Conservation (phyloP, 2,113 vertebrate species). For the Microcebus lehilahytsara region DNA sequence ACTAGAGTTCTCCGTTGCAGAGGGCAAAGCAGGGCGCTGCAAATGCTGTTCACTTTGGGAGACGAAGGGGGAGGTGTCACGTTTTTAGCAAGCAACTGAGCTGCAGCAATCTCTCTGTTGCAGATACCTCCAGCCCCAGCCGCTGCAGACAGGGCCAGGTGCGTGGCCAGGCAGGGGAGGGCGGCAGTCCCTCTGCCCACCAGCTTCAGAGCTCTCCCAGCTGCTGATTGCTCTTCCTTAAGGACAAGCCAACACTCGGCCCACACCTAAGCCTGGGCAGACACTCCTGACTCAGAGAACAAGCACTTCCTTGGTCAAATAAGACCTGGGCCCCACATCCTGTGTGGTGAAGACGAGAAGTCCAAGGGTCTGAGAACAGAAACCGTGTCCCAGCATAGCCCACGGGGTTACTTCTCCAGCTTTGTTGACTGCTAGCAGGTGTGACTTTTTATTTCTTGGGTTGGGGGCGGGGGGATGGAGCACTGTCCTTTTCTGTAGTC, state of each 20-base stretch:
- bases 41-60: background rate
- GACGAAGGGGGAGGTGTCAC: background rate
- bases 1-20: background rate
- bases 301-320: background rate
- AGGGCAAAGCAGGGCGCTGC: background rate
- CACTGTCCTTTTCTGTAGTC: background rate
- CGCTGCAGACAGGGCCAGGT: background rate
- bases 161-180: background rate
- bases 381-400: background rate
- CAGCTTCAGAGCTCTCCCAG: background rate
- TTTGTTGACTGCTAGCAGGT: too few species aligned
- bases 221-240: background rate
- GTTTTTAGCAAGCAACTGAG: background rate
- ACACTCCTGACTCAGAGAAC: background rate
- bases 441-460: background rate
- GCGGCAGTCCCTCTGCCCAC: background rate
- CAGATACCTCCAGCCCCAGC: background rate
- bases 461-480: background rate
- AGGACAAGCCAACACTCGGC: background rate
- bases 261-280: background rate
- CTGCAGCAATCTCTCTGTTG: background rate
- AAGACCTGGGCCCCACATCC: background rate
- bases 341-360: constrained; percentile 38
- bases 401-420: background rate
- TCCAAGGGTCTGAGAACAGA: background rate